These are phyloP conservation scores for Trachelipus rathkii DNA, from an alignment of 1,140 invertebrate species.

Conservation along the genomic window DNA sequence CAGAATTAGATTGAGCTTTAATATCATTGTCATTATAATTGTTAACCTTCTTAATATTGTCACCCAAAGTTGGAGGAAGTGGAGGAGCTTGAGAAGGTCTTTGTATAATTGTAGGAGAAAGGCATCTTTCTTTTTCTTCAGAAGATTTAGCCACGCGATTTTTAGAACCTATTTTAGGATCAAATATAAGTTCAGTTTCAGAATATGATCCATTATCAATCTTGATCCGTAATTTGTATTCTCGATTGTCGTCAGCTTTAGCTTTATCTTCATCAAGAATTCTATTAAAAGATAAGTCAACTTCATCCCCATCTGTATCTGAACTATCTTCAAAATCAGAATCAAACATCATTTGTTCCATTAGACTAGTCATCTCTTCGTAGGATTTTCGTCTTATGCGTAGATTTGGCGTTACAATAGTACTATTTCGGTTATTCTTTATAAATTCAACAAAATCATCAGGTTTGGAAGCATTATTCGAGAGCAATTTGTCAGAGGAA, in stretches of 20 bases:
- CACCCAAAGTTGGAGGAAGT: too few species aligned
- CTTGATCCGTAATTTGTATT: background rate
- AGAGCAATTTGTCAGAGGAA: too few species aligned
- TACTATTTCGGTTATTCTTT: background rate
- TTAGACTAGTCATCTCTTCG: background rate
- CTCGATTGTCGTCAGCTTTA: background rate
- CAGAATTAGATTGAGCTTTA: too few species aligned
- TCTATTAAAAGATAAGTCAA: conserved; percentile 1
- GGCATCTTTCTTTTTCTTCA: background rate
- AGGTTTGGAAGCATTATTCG: too few species aligned
- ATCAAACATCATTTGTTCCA: background rate
- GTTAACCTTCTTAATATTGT: too few species aligned
- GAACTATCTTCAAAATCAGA: background rate
- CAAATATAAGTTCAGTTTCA: background rate
- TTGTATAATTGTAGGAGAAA: too few species aligned
- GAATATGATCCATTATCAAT: background rate
- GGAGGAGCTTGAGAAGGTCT: too few species aligned
- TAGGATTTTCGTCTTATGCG: background rate
- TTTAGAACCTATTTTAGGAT: background rate
- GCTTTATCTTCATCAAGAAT: background rate
- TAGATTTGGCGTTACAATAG: background rate
- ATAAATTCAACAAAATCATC: too few species aligned
- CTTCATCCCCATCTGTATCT: background rate
- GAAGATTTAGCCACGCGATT: background rate
- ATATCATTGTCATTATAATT: too few species aligned